These are phyloP conservation scores for Crambe crambe DNA, from an alignment of 37 sponge, comb jelly and placozoan species.

Conservation along the genomic window DNA sequence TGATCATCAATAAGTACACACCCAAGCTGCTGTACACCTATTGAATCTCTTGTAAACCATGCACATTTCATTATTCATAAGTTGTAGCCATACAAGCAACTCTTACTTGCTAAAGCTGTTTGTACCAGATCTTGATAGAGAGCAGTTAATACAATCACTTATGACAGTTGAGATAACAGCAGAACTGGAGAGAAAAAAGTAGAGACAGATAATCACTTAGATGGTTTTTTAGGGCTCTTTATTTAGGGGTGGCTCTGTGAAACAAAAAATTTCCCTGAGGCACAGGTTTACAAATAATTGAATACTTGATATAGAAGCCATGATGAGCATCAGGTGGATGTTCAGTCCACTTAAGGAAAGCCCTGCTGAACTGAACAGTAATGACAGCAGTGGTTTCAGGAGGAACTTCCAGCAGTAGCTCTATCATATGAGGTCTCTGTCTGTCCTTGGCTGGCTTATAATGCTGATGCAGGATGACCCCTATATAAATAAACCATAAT, in stretches of 20 bases:
- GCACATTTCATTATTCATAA: too few species aligned
- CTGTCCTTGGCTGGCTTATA: constrained; percentile 86
- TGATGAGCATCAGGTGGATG: constrained; percentile 98
- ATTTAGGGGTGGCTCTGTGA: too few species aligned
- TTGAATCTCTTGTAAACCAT: too few species aligned
- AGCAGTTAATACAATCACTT: constrained; percentile 41
- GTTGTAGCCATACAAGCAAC: too few species aligned
- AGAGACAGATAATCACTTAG: too few species aligned
- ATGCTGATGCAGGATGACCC: constrained; percentile 31
- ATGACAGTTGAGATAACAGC: constrained; percentile 69
- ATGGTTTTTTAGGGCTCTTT: too few species aligned
- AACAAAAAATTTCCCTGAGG: too few species aligned
- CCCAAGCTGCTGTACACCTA: too few species aligned
- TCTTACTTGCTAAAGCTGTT: not conserved
- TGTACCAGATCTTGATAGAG: not conserved
- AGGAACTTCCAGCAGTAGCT: constrained; percentile 76
- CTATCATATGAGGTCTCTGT: constrained; percentile 76
- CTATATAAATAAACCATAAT: constrained; percentile 11
- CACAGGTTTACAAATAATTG: too few species aligned
- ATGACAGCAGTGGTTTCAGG: constrained; percentile 73
- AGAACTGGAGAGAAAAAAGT: too few species aligned
- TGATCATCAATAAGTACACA: too few species aligned
- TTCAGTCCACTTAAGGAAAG: constrained; percentile 94
- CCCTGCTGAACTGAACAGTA: constrained; percentile 76
- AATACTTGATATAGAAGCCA: constrained; percentile 90